phyloP scores from a whole-genome alignment of 2,797 vertebrate genomes.

The Labroides dimidiatus region DNA sequence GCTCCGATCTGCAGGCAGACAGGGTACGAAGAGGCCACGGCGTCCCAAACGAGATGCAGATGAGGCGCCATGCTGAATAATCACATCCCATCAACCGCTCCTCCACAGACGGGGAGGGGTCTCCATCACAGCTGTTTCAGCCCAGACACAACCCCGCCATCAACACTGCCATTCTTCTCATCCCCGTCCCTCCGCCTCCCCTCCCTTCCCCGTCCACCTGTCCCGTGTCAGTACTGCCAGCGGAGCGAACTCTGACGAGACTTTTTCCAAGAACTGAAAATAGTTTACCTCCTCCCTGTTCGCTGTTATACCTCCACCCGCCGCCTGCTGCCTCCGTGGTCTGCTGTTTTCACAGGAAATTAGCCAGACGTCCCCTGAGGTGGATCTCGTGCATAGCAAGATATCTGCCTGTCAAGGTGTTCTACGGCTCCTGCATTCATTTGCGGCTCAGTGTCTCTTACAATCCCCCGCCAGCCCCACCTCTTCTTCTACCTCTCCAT shows the following conservation, averaged over 20 bases:
- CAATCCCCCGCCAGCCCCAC: not conserved
- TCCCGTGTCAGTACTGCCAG: conserved; percentile 48
- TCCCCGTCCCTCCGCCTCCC: conserved; percentile 6
- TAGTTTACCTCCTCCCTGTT: conserved; percentile 63
- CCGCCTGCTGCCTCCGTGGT: conserved; percentile 65
- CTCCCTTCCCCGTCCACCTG: conserved; percentile 33
- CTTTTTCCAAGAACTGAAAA: conserved; percentile 59
- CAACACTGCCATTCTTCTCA: not conserved
- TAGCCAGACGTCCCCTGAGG: conserved; percentile 79
- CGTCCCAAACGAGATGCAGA: conserved; percentile 70
- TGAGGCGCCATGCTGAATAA: conserved; percentile 69
- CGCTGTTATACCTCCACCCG: conserved; percentile 60
- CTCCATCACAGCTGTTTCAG: conserved; percentile 57
- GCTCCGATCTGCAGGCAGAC: conserved; percentile 32
- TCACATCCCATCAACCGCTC: conserved; percentile 36
- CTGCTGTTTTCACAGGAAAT: conserved; percentile 82
- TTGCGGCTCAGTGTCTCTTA: conserved; percentile 53
- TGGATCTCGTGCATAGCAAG: conserved; percentile 69
- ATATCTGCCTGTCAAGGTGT: conserved; percentile 79
- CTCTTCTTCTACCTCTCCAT: conserved; percentile 24
- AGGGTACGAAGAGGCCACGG: conserved; percentile 28
- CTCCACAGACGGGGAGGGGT: conserved; percentile 47
- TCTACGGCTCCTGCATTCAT: conserved; percentile 65
- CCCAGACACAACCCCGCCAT: conserved; percentile 41
- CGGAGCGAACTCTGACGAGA: conserved; percentile 54